Conservation (phyloP, 1,140 invertebrate genomes). For the Formica selysi region DNA sequence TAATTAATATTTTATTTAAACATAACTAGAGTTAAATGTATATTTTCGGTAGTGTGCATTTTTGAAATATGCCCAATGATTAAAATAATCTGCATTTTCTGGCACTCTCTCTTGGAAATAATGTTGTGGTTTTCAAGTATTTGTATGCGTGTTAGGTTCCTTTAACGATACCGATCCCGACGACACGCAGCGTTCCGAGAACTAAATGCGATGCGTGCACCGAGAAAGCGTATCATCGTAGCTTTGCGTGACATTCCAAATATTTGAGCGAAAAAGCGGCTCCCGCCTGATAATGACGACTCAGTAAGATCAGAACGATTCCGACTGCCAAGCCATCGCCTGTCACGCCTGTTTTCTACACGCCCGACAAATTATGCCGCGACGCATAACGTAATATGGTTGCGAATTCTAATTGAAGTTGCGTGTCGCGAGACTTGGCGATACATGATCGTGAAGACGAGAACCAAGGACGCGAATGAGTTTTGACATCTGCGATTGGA, state of each 20-base stretch:
- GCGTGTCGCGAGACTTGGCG: constrained; percentile 38
- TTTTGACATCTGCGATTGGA: constrained; percentile 33
- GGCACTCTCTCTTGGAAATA: constrained; percentile 27
- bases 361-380: constrained; percentile 48
- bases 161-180: constrained; percentile 42
- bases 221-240: constrained; percentile 40
- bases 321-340: constrained; percentile 37
- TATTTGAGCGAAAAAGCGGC: constrained; percentile 56
- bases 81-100: not conserved
- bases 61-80: not conserved
- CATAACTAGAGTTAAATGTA: not conserved
- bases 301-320: constrained; percentile 47
- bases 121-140: not conserved
- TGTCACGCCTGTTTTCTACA: constrained; percentile 61
- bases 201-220: constrained; percentile 58
- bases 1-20: not conserved
- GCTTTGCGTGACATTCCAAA: constrained; percentile 60
- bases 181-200: constrained; percentile 50
- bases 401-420: constrained; percentile 62
- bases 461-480: constrained; percentile 38
- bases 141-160: not conserved
- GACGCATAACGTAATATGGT: constrained; percentile 54
- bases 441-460: constrained; percentile 34
- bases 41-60: too few species aligned
- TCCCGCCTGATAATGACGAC: constrained; percentile 53